Evolutionary conservation across 2,888 invertebrate species (phyloP).

Genomic region (Phoenoteleia sp.): DNA sequence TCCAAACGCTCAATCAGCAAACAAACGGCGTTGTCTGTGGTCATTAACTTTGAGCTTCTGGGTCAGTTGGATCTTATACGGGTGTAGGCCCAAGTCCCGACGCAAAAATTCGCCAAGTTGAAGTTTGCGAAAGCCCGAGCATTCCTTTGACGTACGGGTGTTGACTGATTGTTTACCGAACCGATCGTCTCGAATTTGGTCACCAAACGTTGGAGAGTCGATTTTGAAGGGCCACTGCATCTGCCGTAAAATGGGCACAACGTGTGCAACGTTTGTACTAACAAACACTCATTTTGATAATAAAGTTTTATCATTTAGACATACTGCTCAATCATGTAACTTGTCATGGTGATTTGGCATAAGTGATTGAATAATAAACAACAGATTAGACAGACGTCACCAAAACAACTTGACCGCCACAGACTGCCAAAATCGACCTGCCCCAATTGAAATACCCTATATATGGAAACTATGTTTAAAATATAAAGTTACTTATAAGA

Average conservation of each 20-base stretch:
- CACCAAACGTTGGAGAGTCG: slow-evolving; percentile 15
- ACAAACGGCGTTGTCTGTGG: neutral
- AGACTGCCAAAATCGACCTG: neutral
- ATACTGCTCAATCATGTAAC: neutral
- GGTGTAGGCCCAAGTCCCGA: neutral
- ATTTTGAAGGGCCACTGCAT: slow-evolving; percentile 12
- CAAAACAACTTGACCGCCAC: neutral
- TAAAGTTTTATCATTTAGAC: neutral
- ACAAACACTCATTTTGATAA: slow-evolving; percentile 6
- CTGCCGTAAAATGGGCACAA: neutral
- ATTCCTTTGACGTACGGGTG: neutral
- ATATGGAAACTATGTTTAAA: no score
- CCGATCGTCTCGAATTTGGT: slow-evolving; percentile 9
- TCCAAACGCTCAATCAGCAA: neutral
- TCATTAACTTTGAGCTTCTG: neutral
- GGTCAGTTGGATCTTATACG: neutral
- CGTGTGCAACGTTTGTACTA: neutral
- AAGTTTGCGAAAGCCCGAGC: no score
- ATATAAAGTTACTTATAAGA: no score
- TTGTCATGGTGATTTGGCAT: neutral
- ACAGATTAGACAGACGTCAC: neutral
- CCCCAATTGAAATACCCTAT: neutral
- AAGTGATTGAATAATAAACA: slow-evolving; percentile 9
- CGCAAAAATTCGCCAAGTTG: neutral
- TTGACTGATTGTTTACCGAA: slow-evolving; percentile 8